Conservation (phyloP, 1,140 invertebrate genomes). For the Pectinophora gossypiella region DNA sequence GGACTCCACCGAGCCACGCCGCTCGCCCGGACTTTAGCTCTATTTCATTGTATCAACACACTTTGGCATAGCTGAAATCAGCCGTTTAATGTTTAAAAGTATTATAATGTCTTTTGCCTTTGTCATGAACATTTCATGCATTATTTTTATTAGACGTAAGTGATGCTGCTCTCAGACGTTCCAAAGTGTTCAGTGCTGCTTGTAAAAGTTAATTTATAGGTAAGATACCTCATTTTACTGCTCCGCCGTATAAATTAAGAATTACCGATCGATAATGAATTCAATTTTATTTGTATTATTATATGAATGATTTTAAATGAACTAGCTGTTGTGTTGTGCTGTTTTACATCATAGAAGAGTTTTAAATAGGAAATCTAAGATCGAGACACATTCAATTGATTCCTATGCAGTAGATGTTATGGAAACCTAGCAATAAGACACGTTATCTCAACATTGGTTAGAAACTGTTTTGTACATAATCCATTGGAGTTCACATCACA, state of each 20-base stretch:
- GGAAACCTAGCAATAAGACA: too few relatives aligned
- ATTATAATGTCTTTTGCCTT: background rate
- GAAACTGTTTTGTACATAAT: too few relatives aligned
- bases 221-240: conserved; percentile 2
- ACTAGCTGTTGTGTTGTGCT: too few relatives aligned
- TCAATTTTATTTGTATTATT: background rate
- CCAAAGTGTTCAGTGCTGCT: background rate
- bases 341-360: too few relatives aligned
- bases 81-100: background rate
- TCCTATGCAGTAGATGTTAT: too few relatives aligned
- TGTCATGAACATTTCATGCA: background rate
- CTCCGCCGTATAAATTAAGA: background rate
- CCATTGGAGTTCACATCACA: too few relatives aligned
- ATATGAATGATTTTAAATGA: background rate
- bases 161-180: too few relatives aligned
- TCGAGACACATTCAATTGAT: too few relatives aligned
- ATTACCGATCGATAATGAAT: background rate
- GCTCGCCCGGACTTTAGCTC: conserved; percentile 6
- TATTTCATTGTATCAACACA: background rate
- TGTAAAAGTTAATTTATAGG: background rate
- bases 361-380: background rate
- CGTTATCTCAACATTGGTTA: too few relatives aligned
- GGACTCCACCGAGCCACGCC: conserved; percentile 23
- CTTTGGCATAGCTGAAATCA: background rate
- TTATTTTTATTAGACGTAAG: background rate